phyloP scores from a whole-genome alignment of 2,113 vertebrate genomes.

The Hemicordylus capensis region DNA sequence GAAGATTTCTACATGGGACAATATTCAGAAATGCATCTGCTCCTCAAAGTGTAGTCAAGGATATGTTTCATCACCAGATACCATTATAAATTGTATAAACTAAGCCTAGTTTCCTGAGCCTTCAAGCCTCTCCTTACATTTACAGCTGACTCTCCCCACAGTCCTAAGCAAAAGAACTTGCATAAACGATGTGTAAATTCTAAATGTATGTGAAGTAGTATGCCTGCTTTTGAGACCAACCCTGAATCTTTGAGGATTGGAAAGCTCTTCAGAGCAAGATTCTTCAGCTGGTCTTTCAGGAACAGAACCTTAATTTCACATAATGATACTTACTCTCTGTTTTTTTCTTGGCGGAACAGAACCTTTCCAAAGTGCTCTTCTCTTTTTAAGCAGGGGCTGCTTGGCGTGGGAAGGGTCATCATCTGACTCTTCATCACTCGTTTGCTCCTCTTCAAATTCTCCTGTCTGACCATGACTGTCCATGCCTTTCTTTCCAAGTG shows the following conservation, averaged over 20 bases:
- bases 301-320: not conserved
- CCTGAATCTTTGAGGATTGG: not conserved
- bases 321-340: slow-evolving; percentile 21
- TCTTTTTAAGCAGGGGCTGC: not conserved
- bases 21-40: too few species aligned
- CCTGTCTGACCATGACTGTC: slow-evolving; percentile 60
- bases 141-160: not conserved
- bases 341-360: not conserved
- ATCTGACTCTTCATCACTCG: not conserved
- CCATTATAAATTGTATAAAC: not conserved
- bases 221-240: too few species aligned
- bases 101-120: not conserved
- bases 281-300: not conserved
- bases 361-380: accelerated
- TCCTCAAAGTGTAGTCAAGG: not conserved
- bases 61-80: not conserved
- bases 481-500: slow-evolving; percentile 19
- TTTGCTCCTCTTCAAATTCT: not conserved
- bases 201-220: not conserved
- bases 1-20: too few species aligned
- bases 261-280: not conserved
- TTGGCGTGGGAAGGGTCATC: not conserved
- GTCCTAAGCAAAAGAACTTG: not conserved
- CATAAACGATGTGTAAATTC: not conserved
- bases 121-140: not conserved